These are phyloP conservation scores for Scolopax mira DNA, from an alignment of 2,113 vertebrate genomes.

Conservation along the genomic window DNA sequence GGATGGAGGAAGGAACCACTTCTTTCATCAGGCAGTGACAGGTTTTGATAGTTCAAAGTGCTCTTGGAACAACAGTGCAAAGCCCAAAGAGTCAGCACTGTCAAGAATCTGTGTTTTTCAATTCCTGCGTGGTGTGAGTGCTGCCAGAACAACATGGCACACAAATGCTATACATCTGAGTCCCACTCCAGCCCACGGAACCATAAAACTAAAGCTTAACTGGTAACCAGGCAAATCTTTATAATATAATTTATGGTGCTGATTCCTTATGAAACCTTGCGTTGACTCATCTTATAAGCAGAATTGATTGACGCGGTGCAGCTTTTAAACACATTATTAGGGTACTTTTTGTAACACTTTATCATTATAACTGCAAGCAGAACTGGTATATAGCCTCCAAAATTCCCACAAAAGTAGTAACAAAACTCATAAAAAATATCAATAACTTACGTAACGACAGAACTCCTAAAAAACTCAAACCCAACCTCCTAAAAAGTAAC, in stretches of 20 bases:
- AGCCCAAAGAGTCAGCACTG: neutral
- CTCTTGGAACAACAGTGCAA: neutral
- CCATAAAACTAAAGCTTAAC: neutral
- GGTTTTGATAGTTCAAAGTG: neutral
- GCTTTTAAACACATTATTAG: neutral
- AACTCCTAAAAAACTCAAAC: neutral
- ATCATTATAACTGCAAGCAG: neutral
- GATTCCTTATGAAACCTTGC: neutral
- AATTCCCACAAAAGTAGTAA: neutral
- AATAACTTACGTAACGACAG: neutral
- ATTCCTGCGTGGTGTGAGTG: neutral
- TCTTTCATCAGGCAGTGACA: neutral
- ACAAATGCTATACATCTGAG: neutral
- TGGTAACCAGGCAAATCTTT: neutral
- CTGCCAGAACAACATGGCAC: neutral
- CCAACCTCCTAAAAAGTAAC: neutral
- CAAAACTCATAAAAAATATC: neutral
- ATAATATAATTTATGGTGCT: neutral
- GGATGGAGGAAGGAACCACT: neutral
- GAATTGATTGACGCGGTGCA: neutral
- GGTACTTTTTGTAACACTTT: neutral
- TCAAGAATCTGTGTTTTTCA: neutral
- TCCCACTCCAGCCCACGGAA: fast-evolving
- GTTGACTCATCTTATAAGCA: neutral
- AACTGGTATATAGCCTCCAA: neutral